Evolutionary conservation across 2,797 vertebrate genomes (phyloP).

Genomic region (Parotocinclus haroldoi): DNA sequence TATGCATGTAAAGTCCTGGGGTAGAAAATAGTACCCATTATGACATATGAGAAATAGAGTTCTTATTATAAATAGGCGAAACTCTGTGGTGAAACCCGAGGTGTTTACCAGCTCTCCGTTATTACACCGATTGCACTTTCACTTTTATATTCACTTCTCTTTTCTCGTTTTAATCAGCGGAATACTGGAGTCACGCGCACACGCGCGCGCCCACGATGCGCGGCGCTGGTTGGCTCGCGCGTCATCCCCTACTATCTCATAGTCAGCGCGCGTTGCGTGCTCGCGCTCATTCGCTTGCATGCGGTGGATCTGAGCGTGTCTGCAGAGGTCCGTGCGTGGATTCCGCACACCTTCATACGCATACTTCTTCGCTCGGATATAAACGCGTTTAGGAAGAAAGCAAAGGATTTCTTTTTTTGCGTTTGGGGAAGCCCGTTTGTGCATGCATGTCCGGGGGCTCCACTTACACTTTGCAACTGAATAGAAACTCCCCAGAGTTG

Average conservation of each 20-base stretch:
- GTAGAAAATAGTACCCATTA: too few relatives aligned
- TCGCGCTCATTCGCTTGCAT: conserved; percentile 1
- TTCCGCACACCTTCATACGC: too few relatives aligned
- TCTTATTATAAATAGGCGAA: too few relatives aligned
- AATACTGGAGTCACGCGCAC: not conserved
- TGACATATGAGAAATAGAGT: too few relatives aligned
- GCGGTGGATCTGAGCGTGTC: not conserved
- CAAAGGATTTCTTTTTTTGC: too few relatives aligned
- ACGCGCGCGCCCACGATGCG: not conserved
- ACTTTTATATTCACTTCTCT: not conserved
- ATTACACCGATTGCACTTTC: too few relatives aligned
- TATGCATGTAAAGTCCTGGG: too few relatives aligned
- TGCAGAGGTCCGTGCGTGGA: too few relatives aligned
- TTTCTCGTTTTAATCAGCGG: not conserved
- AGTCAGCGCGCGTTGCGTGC: conserved; percentile 8
- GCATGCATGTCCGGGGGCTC: conserved; percentile 14
- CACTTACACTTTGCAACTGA: conserved; percentile 13
- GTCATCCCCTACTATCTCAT: conserved; percentile 23
- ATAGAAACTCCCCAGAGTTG: conserved; percentile 24
- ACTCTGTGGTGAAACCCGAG: not conserved
- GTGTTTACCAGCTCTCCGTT: conserved; percentile 1
- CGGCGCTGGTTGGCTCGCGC: conserved; percentile 62
- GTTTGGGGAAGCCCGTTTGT: not conserved
- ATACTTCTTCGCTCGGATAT: too few relatives aligned
- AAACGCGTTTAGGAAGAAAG: too few relatives aligned